phyloP scores from a whole-genome alignment of 2,113 vertebrate genomes.

The Rhagologus leucostigma region DNA sequence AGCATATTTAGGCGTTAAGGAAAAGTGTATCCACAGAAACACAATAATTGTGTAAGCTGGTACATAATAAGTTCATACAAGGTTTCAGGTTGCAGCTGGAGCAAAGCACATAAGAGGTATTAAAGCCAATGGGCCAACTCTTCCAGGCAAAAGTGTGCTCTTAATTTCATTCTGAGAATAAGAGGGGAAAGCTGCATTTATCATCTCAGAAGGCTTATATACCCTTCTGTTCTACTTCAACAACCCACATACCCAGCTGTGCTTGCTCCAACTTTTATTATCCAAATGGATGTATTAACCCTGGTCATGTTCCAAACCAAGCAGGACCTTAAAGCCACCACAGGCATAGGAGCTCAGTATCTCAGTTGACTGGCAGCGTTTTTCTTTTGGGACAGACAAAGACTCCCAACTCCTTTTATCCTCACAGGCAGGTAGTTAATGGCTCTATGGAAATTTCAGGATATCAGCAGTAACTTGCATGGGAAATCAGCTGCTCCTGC shows the following conservation, averaged over 20 bases:
- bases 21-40: not conserved
- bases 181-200: not conserved
- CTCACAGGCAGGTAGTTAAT: not conserved
- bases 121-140: not conserved
- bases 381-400: not conserved
- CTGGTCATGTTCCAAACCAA: fast-evolving
- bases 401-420: not conserved
- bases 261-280: not conserved
- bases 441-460: not conserved
- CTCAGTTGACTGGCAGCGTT: not conserved
- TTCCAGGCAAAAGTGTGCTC: not conserved
- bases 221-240: not conserved
- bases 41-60: not conserved
- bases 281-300: not conserved
- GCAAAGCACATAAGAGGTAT: not conserved
- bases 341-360: not conserved
- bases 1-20: not conserved
- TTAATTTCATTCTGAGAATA: not conserved
- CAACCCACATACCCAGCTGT: not conserved
- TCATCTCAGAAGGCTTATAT: not conserved
- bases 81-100: not conserved
- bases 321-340: not conserved
- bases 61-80: not conserved
- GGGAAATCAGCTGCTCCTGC: not conserved
- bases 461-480: not conserved